Percentiles rank a stretch among this genome's conserved stretches.
Evolutionary conservation across 1,140 invertebrate genomes (phyloP).

Genomic region (Bombus huntii): DNA sequence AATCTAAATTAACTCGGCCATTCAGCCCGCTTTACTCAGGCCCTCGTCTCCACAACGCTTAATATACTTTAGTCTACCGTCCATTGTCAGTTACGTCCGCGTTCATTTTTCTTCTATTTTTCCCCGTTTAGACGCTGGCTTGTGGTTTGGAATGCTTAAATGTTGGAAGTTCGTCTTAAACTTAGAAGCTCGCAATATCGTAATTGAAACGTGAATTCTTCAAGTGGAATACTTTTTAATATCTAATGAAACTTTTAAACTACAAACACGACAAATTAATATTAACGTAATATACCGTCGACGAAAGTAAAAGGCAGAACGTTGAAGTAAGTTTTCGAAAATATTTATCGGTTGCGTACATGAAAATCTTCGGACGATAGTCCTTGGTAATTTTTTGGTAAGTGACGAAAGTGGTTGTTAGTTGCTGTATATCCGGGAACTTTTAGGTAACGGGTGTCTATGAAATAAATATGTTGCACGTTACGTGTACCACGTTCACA

Average conservation of each 20-base stretch:
- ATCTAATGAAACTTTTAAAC: too few relatives aligned
- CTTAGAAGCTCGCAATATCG: background rate
- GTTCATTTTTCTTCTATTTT: background rate
- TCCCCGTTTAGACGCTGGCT: background rate
- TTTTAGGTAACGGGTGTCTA: background rate
- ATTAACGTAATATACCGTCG: too few relatives aligned
- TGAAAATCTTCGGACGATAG: too few relatives aligned
- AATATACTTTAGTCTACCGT: slow-evolving; percentile 6
- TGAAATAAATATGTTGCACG: slow-evolving; percentile 43
- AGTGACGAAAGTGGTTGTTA: background rate
- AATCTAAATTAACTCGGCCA: slow-evolving; percentile 26
- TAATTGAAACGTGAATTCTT: too few relatives aligned
- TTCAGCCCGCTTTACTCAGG: background rate
- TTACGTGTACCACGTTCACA: slow-evolving; percentile 31
- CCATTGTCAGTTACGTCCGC: background rate
- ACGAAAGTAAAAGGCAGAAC: too few relatives aligned
- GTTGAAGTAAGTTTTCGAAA: too few relatives aligned
- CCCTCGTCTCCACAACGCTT: background rate
- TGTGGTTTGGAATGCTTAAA: background rate
- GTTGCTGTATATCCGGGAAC: background rate
- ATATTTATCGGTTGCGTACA: too few relatives aligned
- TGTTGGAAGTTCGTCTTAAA: background rate
- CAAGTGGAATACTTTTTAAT: background rate
- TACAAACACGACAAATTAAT: too few relatives aligned
- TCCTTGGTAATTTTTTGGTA: too few relatives aligned